phyloP scores from a whole-genome alignment of 2,888 invertebrate species.

The Agrotis puta region DNA sequence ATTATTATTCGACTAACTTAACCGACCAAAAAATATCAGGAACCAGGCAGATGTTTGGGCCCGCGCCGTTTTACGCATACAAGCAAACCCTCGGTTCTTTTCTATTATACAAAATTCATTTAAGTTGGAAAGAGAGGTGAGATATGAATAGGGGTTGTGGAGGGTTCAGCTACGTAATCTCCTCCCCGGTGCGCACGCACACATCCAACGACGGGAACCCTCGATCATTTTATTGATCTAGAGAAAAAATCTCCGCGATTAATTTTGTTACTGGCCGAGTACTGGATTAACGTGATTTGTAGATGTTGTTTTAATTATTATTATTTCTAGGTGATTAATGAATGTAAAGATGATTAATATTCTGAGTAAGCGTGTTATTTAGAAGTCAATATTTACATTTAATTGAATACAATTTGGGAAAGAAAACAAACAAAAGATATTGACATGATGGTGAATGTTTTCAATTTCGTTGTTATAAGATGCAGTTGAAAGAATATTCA shows the following conservation, averaged over 20 bases:
- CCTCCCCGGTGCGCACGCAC: constrained; percentile 75
- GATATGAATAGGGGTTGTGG: constrained; percentile 84
- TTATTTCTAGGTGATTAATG: constrained; percentile 43
- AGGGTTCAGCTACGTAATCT: constrained; percentile 86
- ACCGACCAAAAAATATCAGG: constrained; percentile 84
- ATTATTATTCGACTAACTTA: constrained; percentile 80
- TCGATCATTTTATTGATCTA: constrained; percentile 86
- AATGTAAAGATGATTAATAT: constrained; percentile 26
- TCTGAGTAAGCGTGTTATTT: constrained; percentile 34
- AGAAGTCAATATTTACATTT: constrained; percentile 25
- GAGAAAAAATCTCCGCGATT: constrained; percentile 79
- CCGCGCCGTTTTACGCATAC: constrained; percentile 80
- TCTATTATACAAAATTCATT: constrained; percentile 57
- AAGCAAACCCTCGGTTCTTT: constrained; percentile 58
- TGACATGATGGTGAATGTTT: not conserved
- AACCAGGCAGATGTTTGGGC: constrained; percentile 88
- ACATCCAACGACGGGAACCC: constrained; percentile 75
- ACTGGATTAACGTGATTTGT: constrained; percentile 60
- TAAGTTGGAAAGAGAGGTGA: constrained; percentile 70
- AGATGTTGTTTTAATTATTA: constrained; percentile 54
- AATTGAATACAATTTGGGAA: not conserved
- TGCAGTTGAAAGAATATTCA: no score
- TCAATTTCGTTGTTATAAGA: not conserved
- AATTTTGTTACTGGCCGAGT: constrained; percentile 66
- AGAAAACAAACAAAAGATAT: constrained; percentile 31